These are phyloP conservation scores for Hydraecia micacea DNA, from an alignment of 2,888 invertebrate species.

Conservation along the genomic window DNA sequence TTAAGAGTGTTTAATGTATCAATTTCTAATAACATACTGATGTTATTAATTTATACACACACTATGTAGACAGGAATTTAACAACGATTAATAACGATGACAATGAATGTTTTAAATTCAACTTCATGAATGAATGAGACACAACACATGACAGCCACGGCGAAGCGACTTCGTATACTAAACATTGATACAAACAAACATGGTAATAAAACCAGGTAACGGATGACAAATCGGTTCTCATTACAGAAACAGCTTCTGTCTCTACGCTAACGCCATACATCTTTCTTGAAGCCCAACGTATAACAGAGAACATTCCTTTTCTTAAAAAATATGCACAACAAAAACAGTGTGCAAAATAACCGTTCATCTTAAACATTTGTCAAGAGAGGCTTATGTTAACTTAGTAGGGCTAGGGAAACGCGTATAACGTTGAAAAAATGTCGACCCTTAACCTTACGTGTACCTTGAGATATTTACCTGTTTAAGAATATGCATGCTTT, in stretches of 20 bases:
- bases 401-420: conserved; percentile 85
- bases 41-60: not conserved
- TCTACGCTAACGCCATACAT: conserved; percentile 73
- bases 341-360: conserved; percentile 87
- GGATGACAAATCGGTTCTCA: conserved; percentile 74
- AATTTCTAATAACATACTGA: conserved; percentile 1
- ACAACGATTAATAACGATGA: conserved; percentile 9
- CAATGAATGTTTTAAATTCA: conserved; percentile 25
- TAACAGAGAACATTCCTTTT: conserved; percentile 76
- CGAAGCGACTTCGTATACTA: conserved; percentile 18
- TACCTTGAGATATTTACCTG: conserved; percentile 78
- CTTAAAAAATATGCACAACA: conserved; percentile 79
- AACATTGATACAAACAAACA: conserved; percentile 52
- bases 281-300: conserved; percentile 74
- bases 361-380: conserved; percentile 90
- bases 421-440: conserved; percentile 80
- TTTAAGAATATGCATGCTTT: conserved; percentile 74
- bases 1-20: not conserved
- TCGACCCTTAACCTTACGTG: conserved; percentile 74
- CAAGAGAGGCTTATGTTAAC: conserved; percentile 88
- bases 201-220: conserved; percentile 67
- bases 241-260: conserved; percentile 71
- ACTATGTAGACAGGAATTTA: conserved; percentile 8
- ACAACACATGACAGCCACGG: not conserved
- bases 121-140: conserved; percentile 44